Evolutionary conservation across 2,888 invertebrate species (phyloP), one percentile per base, ranked within the genome.

Genomic region (Choristoneura rosaceana): DNA sequence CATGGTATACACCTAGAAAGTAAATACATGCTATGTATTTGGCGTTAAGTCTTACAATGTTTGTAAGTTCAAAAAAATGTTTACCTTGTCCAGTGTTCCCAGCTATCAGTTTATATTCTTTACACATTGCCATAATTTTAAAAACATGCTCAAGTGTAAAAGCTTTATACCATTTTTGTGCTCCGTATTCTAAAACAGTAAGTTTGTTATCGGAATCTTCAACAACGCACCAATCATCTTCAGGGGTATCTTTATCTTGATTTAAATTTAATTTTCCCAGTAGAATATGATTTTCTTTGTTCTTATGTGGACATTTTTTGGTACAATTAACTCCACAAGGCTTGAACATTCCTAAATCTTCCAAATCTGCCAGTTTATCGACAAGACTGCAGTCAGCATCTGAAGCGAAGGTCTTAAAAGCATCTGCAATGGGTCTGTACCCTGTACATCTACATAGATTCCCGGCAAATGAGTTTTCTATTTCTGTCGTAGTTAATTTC

Each of bases 81-180:
- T 76, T 85, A 96, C 97, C 98, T 87, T 95, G 96, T 3, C 96
- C 97, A 1, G 97, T 97, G 81, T 97, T 97, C 15, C 97, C 97
- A 34, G 96, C 96, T 0, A 97, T 95, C 10, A 97, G 83, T 86
- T 96, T 95, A 76, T 96, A 97, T 76, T 8, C 91, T 83, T 63
- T 89, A 82, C 38, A 81, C 80, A 34, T 82, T 75, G 58, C 41
- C 61, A 96, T 90, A 60, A 95, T 84, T 15, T 87, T 80, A 81
- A 96, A 95, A 62, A 96, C 86, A 70, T 95, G 92, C 3, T 86
- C 83, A 0, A 96, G 74, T 0, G 86, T 82, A 63, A 88, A 84
- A 3, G 95, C 94, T 83, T 94, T 95, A 77, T 92, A 91, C 94
- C 96, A 96, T 65, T 84, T 86, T 64, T 85, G 73, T 60, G 59